These are phyloP conservation scores for Coracias cyanogaster DNA, from an alignment of 2,797 vertebrate genomes.

Conservation along the genomic window DNA sequence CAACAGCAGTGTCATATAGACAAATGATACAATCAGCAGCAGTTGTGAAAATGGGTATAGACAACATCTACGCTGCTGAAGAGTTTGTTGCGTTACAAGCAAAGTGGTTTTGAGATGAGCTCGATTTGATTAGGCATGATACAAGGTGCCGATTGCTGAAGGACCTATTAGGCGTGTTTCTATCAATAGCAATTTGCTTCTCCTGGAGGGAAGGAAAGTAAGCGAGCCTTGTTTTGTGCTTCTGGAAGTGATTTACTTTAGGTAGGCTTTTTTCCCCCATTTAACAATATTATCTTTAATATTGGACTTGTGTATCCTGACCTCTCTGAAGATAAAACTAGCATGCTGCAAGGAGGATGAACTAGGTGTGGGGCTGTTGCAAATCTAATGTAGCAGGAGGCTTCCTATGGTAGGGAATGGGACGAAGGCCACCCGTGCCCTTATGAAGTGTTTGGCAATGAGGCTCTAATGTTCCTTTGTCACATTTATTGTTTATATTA, in stretches of 20 bases:
- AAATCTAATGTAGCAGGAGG: not conserved
- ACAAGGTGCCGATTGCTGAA: not conserved
- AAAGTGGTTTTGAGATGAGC: conserved; percentile 9
- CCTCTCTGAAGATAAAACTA: not conserved
- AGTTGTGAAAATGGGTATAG: conserved; percentile 3
- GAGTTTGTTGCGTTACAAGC: conserved; percentile 9
- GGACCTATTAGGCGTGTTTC: not conserved
- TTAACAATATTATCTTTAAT: not conserved
- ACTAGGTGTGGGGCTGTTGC: not conserved
- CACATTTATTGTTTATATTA: not conserved
- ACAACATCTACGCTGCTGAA: not conserved
- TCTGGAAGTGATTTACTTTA: not conserved
- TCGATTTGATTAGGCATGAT: not conserved
- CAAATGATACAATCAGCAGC: not conserved
- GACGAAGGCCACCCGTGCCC: accelerated
- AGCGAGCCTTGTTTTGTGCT: not conserved
- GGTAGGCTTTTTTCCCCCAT: not conserved
- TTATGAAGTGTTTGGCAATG: not conserved
- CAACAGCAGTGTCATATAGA: not conserved
- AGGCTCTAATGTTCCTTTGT: not conserved
- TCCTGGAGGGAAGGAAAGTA: not conserved
- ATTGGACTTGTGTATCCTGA: not conserved
- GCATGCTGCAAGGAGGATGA: not conserved
- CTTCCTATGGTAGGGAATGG: not conserved
- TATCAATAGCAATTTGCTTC: not conserved